Conservation (phyloP, 2,797 vertebrate genomes). For the Vultur gryphus region DNA sequence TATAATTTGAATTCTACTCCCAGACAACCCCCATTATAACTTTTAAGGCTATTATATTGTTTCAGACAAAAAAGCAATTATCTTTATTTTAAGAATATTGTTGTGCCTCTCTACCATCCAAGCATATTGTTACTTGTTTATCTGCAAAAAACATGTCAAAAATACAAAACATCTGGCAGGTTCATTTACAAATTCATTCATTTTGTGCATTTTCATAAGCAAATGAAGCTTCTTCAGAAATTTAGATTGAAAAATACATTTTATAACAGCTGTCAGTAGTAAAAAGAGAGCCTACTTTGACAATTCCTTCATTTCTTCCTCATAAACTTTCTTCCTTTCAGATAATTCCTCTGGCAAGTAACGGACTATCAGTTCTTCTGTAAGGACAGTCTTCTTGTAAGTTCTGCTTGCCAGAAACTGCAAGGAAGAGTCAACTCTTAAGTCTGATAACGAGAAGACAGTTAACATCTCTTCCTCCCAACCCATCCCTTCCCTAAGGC, state of each 20-base stretch:
- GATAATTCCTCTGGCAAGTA: constrained; percentile 87
- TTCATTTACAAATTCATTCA: neutral
- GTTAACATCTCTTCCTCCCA: neutral
- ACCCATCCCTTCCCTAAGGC: neutral
- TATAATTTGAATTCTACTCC: neutral
- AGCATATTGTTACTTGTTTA: neutral
- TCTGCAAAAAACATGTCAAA: neutral
- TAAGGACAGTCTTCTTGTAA: constrained; percentile 87
- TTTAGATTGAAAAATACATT: neutral
- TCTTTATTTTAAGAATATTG: neutral
- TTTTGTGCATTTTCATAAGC: neutral
- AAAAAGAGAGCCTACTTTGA: constrained; percentile 81
- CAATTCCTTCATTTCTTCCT: constrained; percentile 92
- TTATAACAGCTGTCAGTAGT: neutral
- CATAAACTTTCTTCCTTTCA: constrained; percentile 88
- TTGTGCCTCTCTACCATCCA: neutral
- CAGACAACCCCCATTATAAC: neutral
- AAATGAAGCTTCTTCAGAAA: neutral
- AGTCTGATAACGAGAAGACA: neutral
- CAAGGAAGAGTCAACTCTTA: constrained; percentile 25
- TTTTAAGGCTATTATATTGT: neutral
- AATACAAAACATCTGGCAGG: neutral
- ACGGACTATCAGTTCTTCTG: constrained; percentile 86
- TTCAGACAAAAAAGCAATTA: neutral
- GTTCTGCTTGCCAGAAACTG: constrained; percentile 89